These are phyloP conservation scores for Asarcornis scutulata DNA, from an alignment of 2,113 vertebrate genomes.

Conservation along the genomic window DNA sequence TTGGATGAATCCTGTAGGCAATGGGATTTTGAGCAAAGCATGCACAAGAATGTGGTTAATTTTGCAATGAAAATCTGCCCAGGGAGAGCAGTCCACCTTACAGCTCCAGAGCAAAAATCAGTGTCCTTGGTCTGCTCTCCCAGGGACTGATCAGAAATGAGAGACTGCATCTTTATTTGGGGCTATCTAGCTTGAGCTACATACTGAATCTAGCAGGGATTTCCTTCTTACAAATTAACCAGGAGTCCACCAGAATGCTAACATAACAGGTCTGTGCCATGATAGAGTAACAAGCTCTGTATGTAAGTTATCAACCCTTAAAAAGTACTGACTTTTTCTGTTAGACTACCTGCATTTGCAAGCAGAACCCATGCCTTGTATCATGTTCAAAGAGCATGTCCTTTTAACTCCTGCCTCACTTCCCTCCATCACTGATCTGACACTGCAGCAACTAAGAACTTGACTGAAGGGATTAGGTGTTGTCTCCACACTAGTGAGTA, in stretches of 20 bases:
- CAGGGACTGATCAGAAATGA: neutral
- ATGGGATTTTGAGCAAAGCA: neutral
- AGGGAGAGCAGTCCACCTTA: neutral
- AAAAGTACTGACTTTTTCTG: neutral
- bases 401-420: neutral
- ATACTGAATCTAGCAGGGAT: neutral
- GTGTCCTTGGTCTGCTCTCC: neutral
- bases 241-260: neutral
- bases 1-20: neutral
- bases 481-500: neutral
- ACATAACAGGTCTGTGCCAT: neutral
- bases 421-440: neutral
- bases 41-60: neutral
- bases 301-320: neutral
- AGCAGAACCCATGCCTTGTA: neutral
- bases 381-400: accelerated
- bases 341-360: neutral
- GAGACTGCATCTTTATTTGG: neutral
- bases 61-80: neutral
- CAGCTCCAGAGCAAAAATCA: neutral
- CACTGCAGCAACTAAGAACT: neutral
- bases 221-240: neutral
- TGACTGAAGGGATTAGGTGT: neutral
- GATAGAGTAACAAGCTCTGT: neutral
- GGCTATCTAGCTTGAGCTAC: neutral